Base-by-base conservation (phyloP, 2,113 vertebrate species). In the Hystrix brachyura region DNA sequence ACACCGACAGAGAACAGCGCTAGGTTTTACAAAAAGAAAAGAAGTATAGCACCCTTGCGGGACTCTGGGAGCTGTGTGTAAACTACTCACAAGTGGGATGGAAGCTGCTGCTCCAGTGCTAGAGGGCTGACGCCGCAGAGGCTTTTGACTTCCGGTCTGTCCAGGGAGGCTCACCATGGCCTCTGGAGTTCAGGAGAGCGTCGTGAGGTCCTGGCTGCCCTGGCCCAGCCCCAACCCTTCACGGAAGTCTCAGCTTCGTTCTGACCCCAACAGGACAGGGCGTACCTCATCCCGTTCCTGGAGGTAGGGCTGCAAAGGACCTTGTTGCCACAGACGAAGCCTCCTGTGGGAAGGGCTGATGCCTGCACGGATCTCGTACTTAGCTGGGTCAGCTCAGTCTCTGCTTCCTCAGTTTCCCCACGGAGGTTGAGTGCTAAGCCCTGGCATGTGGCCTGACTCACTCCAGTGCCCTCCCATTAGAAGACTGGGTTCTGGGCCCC, bases 81-180 rank as follows among this genome's bases (percentile, higher is more conserved):
- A 65, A 72, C 3, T 21, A 5, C 18, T 19, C 59, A 15, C 21
- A 14, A 51, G 55, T 14, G 51, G 13, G 38, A 65, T 13, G 34
- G 18, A 48, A 25, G 17, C 25, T 18, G 55, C 55, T 43, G 7
- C 46, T 43, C 2, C n/a, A 34, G 4, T 23, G 43, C 27, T 5
- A 46, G 15, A 27, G 59, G 85, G 79, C 29, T 60, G 38, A 76
- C 0, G 13, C 13, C 0, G 14, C 48, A 5, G 67, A 51, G 18
- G 55, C 7, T 55, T 59, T 27, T 14, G 23, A 65, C 18, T 59
- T 65, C 72, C 0, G 5, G 19, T 48, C 2, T 2, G 21, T 34
- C 9, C 5, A 3, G 0, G 0, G 62, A 79, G 76, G 62, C 21
- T 64, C 0, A 1, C 14, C 18, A 21, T 0, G 19, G 67, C 15